Percentiles rank a stretch among this genome's conserved stretches.
Evolutionary conservation across 2,888 invertebrate genomes (phyloP).

Genomic region (Dasypolia templi): DNA sequence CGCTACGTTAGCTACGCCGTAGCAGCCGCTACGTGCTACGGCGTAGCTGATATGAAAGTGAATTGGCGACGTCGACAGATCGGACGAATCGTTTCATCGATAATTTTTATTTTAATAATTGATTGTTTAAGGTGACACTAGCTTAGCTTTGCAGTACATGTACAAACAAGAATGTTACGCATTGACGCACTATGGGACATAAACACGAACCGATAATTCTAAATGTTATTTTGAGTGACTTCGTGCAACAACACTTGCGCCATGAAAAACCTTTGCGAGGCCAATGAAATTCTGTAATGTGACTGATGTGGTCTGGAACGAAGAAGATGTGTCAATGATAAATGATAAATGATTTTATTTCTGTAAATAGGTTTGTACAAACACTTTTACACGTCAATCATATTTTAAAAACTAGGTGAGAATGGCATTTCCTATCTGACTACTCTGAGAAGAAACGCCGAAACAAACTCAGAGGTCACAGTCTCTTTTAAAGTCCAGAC

Average conservation of each 20-base stretch:
- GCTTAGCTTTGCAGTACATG: neutral
- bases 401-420: too few relatives aligned
- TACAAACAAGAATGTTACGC: neutral
- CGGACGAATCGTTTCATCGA: neutral
- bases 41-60: constrained; percentile 11
- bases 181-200: neutral
- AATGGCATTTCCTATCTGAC: too few relatives aligned
- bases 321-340: neutral
- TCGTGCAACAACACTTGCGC: neutral
- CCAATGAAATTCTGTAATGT: neutral
- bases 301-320: neutral
- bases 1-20: constrained; percentile 23
- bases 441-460: too few relatives aligned
- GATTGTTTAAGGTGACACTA: neutral
- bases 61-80: neutral
- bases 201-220: neutral
- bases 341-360: too few relatives aligned
- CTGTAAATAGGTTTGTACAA: too few relatives aligned
- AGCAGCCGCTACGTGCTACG: constrained; percentile 22
- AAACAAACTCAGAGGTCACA: too few relatives aligned
- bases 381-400: too few relatives aligned
- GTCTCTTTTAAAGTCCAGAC: too few relatives aligned
- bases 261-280: neutral
- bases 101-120: too few relatives aligned
- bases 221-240: neutral